phyloP scores from a whole-genome alignment of 2,113 vertebrate species.

The Callopanchax toddi region DNA sequence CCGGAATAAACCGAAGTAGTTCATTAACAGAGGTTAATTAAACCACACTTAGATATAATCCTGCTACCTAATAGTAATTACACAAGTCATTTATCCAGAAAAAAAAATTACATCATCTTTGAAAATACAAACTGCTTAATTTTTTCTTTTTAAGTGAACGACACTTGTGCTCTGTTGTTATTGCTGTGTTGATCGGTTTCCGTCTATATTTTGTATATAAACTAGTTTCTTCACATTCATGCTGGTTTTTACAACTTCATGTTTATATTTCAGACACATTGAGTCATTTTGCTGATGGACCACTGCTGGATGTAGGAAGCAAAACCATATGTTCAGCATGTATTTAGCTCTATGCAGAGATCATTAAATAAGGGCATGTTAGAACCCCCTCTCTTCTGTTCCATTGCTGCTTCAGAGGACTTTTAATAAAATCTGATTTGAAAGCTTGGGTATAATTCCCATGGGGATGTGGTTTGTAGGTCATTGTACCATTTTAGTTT shows the following conservation, averaged over 20 bases:
- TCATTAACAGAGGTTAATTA: constrained; percentile 34
- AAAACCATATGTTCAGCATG: constrained; percentile 24
- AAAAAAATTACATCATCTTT: too few species aligned
- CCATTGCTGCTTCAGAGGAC: constrained; percentile 40
- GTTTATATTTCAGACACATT: background rate
- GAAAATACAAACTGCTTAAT: too few species aligned
- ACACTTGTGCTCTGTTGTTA: too few species aligned
- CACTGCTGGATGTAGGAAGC: background rate
- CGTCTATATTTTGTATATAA: too few species aligned
- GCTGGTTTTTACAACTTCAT: too few species aligned
- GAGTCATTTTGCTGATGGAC: background rate
- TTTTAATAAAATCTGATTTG: constrained; percentile 65
- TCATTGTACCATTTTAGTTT: constrained; percentile 69
- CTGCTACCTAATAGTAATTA: background rate
- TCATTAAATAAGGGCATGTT: constrained; percentile 42
- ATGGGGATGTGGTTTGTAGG: constrained; percentile 71
- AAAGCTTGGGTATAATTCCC: constrained; percentile 70
- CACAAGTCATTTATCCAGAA: background rate
- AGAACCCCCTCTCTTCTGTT: background rate
- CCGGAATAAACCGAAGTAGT: constrained; percentile 12
- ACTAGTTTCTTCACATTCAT: too few species aligned
- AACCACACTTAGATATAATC: background rate
- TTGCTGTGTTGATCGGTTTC: too few species aligned
- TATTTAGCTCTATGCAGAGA: constrained; percentile 36
- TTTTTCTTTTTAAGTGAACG: too few species aligned